Conservation (phyloP, 2,113 vertebrate genomes). For the Cardinalis cardinalis region DNA sequence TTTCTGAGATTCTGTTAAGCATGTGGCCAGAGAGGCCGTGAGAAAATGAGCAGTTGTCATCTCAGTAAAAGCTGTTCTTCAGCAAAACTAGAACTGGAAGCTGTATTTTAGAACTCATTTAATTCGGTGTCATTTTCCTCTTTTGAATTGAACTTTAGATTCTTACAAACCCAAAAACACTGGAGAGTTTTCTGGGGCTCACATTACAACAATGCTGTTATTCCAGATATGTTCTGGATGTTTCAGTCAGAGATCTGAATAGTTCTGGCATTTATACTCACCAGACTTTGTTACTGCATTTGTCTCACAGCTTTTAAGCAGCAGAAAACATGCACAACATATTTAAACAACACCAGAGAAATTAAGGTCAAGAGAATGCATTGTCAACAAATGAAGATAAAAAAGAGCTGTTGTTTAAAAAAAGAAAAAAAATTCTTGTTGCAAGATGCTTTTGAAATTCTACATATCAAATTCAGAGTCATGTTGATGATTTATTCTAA, state of each 20-base stretch:
- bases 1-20: not conserved
- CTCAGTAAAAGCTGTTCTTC: not conserved
- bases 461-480: not conserved
- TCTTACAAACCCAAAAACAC: not conserved
- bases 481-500: conserved; percentile 12
- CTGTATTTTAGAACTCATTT: not conserved
- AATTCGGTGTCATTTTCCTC: not conserved
- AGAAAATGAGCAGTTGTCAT: not conserved
- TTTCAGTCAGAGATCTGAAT: conserved; percentile 42
- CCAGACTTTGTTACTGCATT: conserved; percentile 72
- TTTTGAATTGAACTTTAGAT: not conserved
- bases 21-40: not conserved
- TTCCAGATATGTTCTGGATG: not conserved
- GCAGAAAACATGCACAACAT: conserved; percentile 61
- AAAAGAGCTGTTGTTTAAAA: conserved; percentile 39
- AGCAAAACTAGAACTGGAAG: not conserved
- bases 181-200: not conserved
- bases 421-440: not conserved
- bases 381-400: conserved; percentile 56
- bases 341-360: conserved; percentile 71
- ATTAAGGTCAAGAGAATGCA: conserved; percentile 52
- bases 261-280: conserved; percentile 61
- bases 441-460: conserved; percentile 1
- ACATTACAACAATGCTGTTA: accelerated
- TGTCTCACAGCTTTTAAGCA: conserved; percentile 74